Percentiles rank a stretch among this genome's conserved stretches.
phyloP scores from a whole-genome alignment of 1,140 invertebrate genomes.

The Atta colombica region DNA sequence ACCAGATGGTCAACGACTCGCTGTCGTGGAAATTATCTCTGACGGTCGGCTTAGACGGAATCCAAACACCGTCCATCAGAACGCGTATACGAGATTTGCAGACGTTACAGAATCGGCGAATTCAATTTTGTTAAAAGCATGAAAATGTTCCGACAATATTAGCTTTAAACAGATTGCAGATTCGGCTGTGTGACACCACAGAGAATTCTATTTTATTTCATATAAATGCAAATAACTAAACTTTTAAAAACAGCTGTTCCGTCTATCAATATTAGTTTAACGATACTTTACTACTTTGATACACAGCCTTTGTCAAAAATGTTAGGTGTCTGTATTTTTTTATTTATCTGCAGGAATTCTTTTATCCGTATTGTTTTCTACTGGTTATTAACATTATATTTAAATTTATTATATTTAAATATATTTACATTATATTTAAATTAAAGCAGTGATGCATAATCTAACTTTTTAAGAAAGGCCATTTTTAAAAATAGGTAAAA shows the following conservation, averaged over 20 bases:
- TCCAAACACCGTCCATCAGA: constrained; percentile 45
- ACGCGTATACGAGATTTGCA: constrained; percentile 30
- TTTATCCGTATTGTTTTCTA: no score
- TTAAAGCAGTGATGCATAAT: no score
- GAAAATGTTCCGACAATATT: neutral
- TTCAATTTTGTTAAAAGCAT: neutral
- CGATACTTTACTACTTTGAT: neutral
- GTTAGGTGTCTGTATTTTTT: no score
- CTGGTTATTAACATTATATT: no score
- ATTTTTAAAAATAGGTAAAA: no score
- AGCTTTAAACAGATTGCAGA: neutral
- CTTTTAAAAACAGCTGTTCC: neutral
- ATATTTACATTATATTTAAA: no score
- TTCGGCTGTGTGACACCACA: neutral
- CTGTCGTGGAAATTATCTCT: constrained; percentile 60
- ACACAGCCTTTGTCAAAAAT: neutral
- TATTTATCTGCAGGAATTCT: no score
- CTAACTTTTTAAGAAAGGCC: no score
- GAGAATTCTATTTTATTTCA: constrained; percentile 7
- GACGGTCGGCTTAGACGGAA: constrained; percentile 45
- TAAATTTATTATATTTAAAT: no score
- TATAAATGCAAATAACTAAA: constrained; percentile 13
- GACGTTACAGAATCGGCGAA: neutral
- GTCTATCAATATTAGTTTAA: neutral
- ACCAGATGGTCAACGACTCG: constrained; percentile 62